Conservation (phyloP, 2,888 invertebrate species). For the Crematogaster levior region DNA sequence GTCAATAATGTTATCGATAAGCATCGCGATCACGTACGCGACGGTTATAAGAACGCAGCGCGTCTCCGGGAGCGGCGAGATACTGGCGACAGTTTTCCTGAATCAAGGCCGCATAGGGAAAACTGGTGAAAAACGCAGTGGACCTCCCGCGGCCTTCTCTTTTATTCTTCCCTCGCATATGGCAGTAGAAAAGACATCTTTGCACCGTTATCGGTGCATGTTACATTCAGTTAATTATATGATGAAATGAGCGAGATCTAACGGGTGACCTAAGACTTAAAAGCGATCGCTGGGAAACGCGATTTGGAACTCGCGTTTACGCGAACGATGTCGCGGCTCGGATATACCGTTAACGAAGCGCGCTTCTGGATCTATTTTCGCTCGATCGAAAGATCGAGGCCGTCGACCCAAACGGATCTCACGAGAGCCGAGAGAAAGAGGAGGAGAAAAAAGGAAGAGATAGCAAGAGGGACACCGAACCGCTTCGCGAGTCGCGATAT, state of each 20-base stretch:
- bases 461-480: constrained; percentile 41
- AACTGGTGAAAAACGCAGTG: background rate
- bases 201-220: background rate
- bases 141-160: background rate
- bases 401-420: constrained; percentile 76
- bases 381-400: constrained; percentile 76
- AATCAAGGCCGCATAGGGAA: constrained; percentile 19
- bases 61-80: background rate
- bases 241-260: background rate
- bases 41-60: background rate
- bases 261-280: too few species aligned
- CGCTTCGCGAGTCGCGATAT: constrained; percentile 50
- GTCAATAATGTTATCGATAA: constrained; percentile 53
- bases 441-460: constrained; percentile 54
- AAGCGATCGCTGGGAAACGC: background rate
- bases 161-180: background rate
- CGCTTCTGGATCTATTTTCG: constrained; percentile 76
- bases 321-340: constrained; percentile 60
- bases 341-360: constrained; percentile 73
- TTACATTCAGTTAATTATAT: background rate
- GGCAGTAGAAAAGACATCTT: background rate
- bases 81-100: background rate
- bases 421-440: constrained; percentile 37
- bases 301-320: constrained; percentile 43
- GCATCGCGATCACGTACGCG: constrained; percentile 49